phyloP scores from a whole-genome alignment of 2,888 invertebrate species.

The Xestia sexstrigata region DNA sequence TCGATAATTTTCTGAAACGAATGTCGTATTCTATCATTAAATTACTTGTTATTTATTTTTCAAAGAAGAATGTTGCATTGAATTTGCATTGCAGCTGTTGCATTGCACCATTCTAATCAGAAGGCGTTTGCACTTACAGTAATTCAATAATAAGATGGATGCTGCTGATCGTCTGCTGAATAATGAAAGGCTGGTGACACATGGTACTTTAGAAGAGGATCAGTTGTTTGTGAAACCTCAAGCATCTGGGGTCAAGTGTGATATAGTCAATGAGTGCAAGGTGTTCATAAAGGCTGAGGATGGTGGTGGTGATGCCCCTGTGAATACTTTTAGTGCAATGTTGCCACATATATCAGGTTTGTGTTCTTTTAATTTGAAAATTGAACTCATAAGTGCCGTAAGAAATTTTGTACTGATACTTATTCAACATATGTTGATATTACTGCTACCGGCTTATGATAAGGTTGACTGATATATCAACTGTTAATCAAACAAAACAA shows the following conservation, averaged over 20 bases:
- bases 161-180: conserved; percentile 76
- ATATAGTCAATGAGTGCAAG: conserved; percentile 86
- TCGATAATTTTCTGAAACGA: conserved; percentile 12
- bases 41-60: not conserved
- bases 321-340: conserved; percentile 72
- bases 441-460: not conserved
- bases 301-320: conserved; percentile 84
- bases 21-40: not conserved
- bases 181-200: conserved; percentile 67
- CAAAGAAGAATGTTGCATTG: not conserved
- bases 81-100: conserved; percentile 56
- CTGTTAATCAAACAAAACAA: not conserved
- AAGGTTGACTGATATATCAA: conserved; percentile 8
- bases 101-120: conserved; percentile 37
- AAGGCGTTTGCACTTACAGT: conserved; percentile 49
- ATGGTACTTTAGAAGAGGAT: conserved; percentile 72
- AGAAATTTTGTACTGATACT: not conserved
- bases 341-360: conserved; percentile 72
- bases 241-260: conserved; percentile 77
- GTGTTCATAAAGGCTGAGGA: conserved; percentile 86
- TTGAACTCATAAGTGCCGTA: not conserved
- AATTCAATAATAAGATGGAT: conserved; percentile 77
- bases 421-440: not conserved
- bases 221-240: conserved; percentile 73
- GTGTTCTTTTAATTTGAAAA: conserved; percentile 16